Conservation (phyloP, 1,140 invertebrate species). For the Drosophila santomea region DNA sequence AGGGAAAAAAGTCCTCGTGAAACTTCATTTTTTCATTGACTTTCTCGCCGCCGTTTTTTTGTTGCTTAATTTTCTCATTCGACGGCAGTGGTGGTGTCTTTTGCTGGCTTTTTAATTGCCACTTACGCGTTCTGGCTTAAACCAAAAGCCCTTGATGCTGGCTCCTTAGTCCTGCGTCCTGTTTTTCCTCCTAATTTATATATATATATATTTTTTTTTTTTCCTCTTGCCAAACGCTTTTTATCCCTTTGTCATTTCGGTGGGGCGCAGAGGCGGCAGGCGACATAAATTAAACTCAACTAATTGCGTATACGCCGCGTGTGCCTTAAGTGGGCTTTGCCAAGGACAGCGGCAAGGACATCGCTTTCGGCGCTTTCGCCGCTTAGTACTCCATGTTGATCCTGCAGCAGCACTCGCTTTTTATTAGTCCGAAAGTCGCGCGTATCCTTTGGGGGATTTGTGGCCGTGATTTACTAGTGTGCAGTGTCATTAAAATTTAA, state of each 20-base stretch:
- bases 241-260: conserved; percentile 76
- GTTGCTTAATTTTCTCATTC: conserved; percentile 11
- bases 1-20: neutral
- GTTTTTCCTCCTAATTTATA: conserved; percentile 60
- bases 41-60: neutral
- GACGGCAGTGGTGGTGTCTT: conserved; percentile 4
- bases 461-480: conserved; percentile 70
- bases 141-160: conserved; percentile 41
- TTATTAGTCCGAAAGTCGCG: conserved; percentile 54
- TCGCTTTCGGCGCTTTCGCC: conserved; percentile 11
- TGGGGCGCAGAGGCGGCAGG: neutral
- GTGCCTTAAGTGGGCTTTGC: conserved; percentile 71
- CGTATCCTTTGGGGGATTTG: conserved; percentile 68
- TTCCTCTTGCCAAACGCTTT: conserved; percentile 53
- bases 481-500: conserved; percentile 76
- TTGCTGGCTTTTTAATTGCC: conserved; percentile 75
- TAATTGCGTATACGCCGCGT: conserved; percentile 80
- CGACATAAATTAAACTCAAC: conserved; percentile 63
- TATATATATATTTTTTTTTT: neutral
- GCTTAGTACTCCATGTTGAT: conserved; percentile 32
- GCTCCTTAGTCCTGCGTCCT: conserved; percentile 2
- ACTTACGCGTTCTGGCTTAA: conserved; percentile 66
- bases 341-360: conserved; percentile 38
- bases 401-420: conserved; percentile 33
- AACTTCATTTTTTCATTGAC: conserved; percentile 46